Conservation (phyloP, 92 coral and sea anemone species). For the Paragorgia papillata region DNA sequence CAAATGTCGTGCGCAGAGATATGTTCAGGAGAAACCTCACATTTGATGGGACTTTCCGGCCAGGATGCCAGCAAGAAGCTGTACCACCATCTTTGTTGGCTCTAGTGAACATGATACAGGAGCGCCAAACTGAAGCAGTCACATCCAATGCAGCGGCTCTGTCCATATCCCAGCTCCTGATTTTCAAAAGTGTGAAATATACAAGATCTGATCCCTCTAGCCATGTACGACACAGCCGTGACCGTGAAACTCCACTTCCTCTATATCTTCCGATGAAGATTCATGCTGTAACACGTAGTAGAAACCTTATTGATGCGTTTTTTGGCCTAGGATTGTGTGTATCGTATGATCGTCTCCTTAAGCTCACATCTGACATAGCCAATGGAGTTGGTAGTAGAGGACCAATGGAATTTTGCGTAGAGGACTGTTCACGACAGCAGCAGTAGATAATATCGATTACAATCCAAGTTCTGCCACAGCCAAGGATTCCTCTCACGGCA, state of each 20-base stretch:
- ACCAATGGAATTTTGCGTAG: conserved; percentile 23
- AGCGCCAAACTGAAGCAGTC: not conserved
- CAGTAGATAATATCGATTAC: conserved; percentile 47
- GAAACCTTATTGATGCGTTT: conserved; percentile 24
- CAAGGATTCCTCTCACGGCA: conserved; percentile 53
- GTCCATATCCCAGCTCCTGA: conserved; percentile 12
- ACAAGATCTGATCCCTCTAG: conserved; percentile 9
- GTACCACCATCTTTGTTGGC: conserved; percentile 21
- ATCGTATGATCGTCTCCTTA: conserved; percentile 38
- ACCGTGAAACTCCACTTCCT: conserved; percentile 1
- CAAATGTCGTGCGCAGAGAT: conserved; percentile 20
- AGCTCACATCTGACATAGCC: conserved; percentile 30
- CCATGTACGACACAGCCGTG: not conserved
- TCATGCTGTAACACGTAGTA: conserved; percentile 13
- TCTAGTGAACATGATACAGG: conserved; percentile 21
- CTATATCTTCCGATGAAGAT: conserved; percentile 24
- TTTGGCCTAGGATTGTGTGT: conserved; percentile 7
- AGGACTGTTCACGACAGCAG: conserved; percentile 43
- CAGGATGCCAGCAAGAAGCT: not conserved
- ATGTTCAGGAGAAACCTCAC: not conserved
- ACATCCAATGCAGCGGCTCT: not conserved
- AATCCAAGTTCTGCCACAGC: conserved; percentile 53
- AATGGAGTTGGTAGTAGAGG: conserved; percentile 37
- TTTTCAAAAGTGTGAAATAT: conserved; percentile 6
- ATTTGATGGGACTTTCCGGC: not conserved